Conservation (phyloP, 1,140 invertebrate genomes). For the Leptinotarsa undecemlineata region DNA sequence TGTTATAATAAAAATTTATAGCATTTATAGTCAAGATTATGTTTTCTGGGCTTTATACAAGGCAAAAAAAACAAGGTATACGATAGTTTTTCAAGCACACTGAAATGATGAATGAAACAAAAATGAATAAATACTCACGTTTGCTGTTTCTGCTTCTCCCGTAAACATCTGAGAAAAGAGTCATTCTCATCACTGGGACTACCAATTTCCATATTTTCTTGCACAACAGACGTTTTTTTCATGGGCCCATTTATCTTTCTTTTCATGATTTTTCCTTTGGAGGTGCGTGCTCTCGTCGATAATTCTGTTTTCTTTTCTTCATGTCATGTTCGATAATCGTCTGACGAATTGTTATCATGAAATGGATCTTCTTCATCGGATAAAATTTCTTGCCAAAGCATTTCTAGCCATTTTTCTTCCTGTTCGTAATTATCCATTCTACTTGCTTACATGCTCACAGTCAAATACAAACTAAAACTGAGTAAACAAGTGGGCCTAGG, state of each 20-base stretch:
- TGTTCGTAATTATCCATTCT: not conserved
- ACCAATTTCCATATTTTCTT: too few species aligned
- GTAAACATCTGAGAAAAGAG: too few species aligned
- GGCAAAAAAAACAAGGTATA: not conserved
- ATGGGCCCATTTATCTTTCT: too few species aligned
- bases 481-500: not conserved
- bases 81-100: not conserved
- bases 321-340: not conserved
- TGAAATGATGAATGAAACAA: constrained; percentile 9
- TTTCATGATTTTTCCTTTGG: too few species aligned
- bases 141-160: too few species aligned
- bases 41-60: not conserved
- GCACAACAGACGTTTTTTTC: too few species aligned
- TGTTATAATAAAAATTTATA: not conserved
- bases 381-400: not conserved
- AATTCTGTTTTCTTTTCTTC: too few species aligned
- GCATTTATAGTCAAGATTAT: not conserved
- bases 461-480: not conserved
- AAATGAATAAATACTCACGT: too few species aligned
- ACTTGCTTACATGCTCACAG: not conserved
- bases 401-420: not conserved
- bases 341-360: not conserved
- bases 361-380: not conserved
- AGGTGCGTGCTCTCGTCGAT: too few species aligned
- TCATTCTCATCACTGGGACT: too few species aligned